These are phyloP conservation scores for Aphis craccivora DNA, from an alignment of 1,140 invertebrate species.

Conservation along the genomic window DNA sequence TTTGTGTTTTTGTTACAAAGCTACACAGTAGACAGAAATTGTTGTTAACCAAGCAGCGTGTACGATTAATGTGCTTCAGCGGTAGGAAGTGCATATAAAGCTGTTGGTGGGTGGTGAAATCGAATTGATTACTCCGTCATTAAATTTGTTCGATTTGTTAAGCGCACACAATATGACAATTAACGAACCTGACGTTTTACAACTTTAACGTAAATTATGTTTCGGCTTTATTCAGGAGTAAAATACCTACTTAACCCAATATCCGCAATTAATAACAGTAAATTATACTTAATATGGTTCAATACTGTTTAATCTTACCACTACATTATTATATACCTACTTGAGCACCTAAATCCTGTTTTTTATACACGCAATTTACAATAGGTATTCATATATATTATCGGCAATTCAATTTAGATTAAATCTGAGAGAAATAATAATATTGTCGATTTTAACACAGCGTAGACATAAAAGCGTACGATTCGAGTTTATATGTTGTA, in stretches of 20 bases:
- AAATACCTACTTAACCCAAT: background rate
- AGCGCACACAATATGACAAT: conserved; percentile 16
- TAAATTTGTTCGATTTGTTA: conserved; percentile 24
- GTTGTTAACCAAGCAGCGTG: conserved; percentile 4
- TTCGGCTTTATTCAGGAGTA: background rate
- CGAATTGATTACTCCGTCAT: background rate
- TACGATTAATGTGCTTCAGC: conserved; percentile 18
- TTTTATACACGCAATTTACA: background rate
- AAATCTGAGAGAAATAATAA: background rate
- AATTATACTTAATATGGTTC: background rate
- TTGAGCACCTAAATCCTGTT: background rate
- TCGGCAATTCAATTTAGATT: background rate
- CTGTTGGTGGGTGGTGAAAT: background rate
- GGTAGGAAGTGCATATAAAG: background rate
- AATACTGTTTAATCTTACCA: background rate
- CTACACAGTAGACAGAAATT: background rate
- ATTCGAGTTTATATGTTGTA: background rate
- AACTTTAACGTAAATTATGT: conserved; percentile 19
- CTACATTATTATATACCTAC: background rate
- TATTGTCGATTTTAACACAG: background rate
- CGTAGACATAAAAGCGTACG: background rate
- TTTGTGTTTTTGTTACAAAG: background rate
- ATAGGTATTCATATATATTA: background rate
- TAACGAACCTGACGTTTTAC: conserved; percentile 28
- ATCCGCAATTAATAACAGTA: background rate